Conservation (phyloP, 1,140 invertebrate genomes). For the Rhagoletis zephyria region DNA sequence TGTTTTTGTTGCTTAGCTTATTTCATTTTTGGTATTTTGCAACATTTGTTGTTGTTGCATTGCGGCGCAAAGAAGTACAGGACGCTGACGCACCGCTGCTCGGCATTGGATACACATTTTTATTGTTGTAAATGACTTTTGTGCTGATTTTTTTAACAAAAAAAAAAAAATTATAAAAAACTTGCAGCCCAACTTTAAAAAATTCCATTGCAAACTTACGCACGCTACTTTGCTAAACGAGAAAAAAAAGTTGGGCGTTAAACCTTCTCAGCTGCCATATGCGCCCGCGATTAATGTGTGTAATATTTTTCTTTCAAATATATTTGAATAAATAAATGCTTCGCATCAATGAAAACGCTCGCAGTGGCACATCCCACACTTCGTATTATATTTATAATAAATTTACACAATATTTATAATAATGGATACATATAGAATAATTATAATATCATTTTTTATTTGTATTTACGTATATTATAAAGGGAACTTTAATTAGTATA, state of each 20-base stretch:
- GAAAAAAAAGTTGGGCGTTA: neutral
- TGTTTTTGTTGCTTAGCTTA: neutral
- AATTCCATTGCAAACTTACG: too few species aligned
- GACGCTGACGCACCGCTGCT: neutral
- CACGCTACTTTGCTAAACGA: neutral
- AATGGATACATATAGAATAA: too few species aligned
- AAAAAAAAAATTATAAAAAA: neutral
- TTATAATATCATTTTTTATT: too few species aligned
- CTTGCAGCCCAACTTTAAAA: too few species aligned
- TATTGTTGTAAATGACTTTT: slow-evolving; percentile 37
- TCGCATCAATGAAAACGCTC: neutral
- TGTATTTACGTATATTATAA: too few species aligned
- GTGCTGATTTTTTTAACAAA: neutral
- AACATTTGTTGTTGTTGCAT: neutral
- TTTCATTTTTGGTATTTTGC: neutral
- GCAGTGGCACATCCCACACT: neutral
- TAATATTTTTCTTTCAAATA: slow-evolving; percentile 28
- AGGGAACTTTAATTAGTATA: too few species aligned
- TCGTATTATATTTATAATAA: too few species aligned
- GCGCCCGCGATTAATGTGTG: slow-evolving; percentile 37
- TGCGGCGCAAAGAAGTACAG: neutral
- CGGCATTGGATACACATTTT: slow-evolving; percentile 10
- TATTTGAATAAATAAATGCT: neutral
- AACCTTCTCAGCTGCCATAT: neutral
- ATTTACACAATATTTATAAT: too few species aligned